These are phyloP conservation scores for Drosophila hamatofila DNA, from an alignment of 2,888 invertebrate genomes.

Conservation along the genomic window DNA sequence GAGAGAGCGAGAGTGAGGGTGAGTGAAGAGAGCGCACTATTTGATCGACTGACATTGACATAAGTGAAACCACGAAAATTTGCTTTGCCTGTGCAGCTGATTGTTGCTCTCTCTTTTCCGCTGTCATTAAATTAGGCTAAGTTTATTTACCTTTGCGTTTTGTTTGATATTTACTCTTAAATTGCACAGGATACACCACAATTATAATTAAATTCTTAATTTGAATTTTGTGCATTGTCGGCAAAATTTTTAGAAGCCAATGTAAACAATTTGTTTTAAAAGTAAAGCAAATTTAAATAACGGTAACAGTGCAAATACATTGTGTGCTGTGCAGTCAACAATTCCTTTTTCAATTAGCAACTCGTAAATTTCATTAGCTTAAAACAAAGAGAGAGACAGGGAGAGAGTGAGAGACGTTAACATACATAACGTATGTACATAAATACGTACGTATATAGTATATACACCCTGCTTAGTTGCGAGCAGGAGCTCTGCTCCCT, in stretches of 20 bases:
- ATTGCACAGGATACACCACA: background rate
- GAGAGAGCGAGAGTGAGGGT: background rate
- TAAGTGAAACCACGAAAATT: background rate
- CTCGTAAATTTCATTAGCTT: background rate
- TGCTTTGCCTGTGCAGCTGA: background rate
- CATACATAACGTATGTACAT: background rate
- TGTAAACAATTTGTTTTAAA: background rate
- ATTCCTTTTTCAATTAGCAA: constrained; percentile 3
- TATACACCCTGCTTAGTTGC: background rate
- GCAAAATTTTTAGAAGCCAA: background rate
- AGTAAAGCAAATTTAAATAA: background rate
- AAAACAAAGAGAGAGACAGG: background rate
- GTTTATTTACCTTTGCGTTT: background rate
- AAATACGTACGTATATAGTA: too few species aligned
- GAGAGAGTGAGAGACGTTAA: background rate
- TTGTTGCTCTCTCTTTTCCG: background rate
- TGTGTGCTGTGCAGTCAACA: constrained; percentile 1
- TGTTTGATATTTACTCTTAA: background rate
- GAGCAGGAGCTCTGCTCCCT: background rate
- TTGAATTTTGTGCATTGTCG: background rate
- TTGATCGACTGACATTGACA: constrained; percentile 16
- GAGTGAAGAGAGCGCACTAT: background rate
- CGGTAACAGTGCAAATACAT: constrained; percentile 3
- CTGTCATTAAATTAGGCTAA: background rate
- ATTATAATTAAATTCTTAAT: constrained; percentile 5